Conservation (phyloP, 2,888 invertebrate genomes). For the Apamea crenata region DNA sequence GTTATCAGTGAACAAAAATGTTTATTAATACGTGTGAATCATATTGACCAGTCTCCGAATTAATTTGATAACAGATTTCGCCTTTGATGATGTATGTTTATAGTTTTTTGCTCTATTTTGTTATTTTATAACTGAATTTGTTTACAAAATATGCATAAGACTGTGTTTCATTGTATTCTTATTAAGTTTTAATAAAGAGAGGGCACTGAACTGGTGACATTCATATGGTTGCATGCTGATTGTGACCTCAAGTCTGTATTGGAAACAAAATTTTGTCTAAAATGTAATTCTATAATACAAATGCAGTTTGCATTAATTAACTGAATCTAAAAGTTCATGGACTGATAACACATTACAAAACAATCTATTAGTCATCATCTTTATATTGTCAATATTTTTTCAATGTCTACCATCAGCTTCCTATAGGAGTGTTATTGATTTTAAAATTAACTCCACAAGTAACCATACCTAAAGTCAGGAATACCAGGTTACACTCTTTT, state of each 20-base stretch:
- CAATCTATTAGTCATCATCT: slow-evolving; percentile 6
- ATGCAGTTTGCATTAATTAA: neutral
- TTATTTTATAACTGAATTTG: slow-evolving; percentile 28
- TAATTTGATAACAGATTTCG: slow-evolving; percentile 55
- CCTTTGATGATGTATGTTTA: slow-evolving; percentile 34
- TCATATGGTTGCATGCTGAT: slow-evolving; percentile 22
- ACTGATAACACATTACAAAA: slow-evolving; percentile 17
- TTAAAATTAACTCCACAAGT: neutral
- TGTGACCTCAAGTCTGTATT: neutral
- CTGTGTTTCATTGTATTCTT: slow-evolving; percentile 11
- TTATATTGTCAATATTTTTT: neutral
- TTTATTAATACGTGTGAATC: slow-evolving; percentile 66
- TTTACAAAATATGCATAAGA: slow-evolving; percentile 50
- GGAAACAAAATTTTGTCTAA: neutral
- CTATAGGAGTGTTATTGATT: neutral
- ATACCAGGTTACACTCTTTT: neutral
- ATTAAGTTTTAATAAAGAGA: slow-evolving; percentile 6
- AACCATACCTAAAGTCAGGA: neutral
- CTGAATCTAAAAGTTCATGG: slow-evolving; percentile 17
- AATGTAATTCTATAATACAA: neutral
- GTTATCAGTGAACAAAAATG: slow-evolving; percentile 70
- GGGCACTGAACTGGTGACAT: slow-evolving; percentile 59
- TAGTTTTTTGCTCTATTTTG: slow-evolving; percentile 40
- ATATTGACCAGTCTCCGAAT: slow-evolving; percentile 50
- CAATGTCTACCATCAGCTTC: neutral